Conservation (phyloP, 1,140 invertebrate species). For the Phortica variegata region DNA sequence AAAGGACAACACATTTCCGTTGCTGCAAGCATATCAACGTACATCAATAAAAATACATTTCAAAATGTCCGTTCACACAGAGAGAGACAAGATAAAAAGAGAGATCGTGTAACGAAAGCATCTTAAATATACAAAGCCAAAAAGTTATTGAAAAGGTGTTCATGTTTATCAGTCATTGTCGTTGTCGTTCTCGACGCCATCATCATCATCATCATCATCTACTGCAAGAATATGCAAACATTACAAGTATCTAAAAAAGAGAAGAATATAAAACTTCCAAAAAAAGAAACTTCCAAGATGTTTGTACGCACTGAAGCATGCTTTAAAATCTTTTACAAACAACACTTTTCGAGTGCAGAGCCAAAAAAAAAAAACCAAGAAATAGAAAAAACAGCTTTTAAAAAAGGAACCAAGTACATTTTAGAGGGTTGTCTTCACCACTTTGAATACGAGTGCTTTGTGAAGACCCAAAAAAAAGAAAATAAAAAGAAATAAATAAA, state of each 20-base stretch:
- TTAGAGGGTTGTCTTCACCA: too few relatives aligned
- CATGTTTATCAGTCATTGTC: conserved; percentile 25
- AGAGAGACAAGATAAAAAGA: not conserved
- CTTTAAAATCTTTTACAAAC: conserved; percentile 28
- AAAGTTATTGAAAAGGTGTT: conserved; percentile 30
- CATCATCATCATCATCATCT: too few relatives aligned
- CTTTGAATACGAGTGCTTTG: too few relatives aligned
- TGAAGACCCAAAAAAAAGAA: too few relatives aligned
- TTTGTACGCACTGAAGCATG: conserved; percentile 12
- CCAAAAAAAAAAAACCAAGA: not conserved
- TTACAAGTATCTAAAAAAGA: not conserved
- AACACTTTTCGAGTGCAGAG: conserved; percentile 31
- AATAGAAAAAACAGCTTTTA: too few relatives aligned
- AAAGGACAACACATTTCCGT: conserved; percentile 49
- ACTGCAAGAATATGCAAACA: not conserved
- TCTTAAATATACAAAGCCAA: conserved; percentile 2
- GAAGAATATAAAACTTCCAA: too few relatives aligned
- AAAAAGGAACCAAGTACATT: too few relatives aligned
- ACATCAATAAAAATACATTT: conserved; percentile 54
- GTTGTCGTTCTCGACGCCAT: too few relatives aligned
- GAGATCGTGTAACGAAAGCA: conserved; percentile 3
- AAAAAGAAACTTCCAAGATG: not conserved
- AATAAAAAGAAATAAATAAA: too few relatives aligned
- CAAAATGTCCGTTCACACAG: conserved; percentile 25
- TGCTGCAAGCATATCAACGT: conserved; percentile 20